These are phyloP conservation scores for Trichoplusia ni DNA, from an alignment of 1,140 invertebrate genomes.

Conservation along the genomic window DNA sequence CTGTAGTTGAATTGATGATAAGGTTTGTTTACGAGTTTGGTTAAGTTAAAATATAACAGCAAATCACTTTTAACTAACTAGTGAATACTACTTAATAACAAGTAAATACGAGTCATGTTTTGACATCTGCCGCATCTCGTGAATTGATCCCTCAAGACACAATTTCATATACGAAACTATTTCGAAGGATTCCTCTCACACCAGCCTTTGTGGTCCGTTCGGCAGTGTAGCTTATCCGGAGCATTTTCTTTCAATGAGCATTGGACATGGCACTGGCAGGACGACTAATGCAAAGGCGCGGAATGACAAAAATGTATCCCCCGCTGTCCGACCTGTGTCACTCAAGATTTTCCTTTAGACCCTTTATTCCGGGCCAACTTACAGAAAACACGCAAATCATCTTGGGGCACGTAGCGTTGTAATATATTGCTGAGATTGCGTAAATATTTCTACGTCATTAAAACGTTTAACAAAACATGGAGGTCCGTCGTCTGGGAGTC, in stretches of 20 bases:
- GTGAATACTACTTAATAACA: too few relatives aligned
- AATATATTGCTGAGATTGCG: constrained; percentile 28
- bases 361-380: constrained; percentile 38
- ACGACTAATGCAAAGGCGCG: constrained; percentile 37
- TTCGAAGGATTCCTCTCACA: not conserved
- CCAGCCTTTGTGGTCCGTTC: not conserved
- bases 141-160: too few relatives aligned
- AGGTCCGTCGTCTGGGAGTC: constrained; percentile 1
- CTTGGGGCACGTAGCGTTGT: constrained; percentile 20
- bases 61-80: too few relatives aligned
- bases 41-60: too few relatives aligned
- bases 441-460: constrained; percentile 27
- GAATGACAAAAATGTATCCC: constrained; percentile 53
- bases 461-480: constrained; percentile 4
- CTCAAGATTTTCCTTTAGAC: constrained; percentile 39
- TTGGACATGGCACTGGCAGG: constrained; percentile 14
- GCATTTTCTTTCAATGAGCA: constrained; percentile 27
- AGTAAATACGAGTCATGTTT: too few relatives aligned
- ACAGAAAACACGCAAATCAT: constrained; percentile 43
- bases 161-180: not conserved
- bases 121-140: too few relatives aligned
- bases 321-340: constrained; percentile 49
- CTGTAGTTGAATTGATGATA: too few relatives aligned
- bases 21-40: too few relatives aligned
- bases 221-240: constrained; percentile 10